Conservation (phyloP, 2,797 vertebrate species). For the Myripristis jacobus region DNA sequence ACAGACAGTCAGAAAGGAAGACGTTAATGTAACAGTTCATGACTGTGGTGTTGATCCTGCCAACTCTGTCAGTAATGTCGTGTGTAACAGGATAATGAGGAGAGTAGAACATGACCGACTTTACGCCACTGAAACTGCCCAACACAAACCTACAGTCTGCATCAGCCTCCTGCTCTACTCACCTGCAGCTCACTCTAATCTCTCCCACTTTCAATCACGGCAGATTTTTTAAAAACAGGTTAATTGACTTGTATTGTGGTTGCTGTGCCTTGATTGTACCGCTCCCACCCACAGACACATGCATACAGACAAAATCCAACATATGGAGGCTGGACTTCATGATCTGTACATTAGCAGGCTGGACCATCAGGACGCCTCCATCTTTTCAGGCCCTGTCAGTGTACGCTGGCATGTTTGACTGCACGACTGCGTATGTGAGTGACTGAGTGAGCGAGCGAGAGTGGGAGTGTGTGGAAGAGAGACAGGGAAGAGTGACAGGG, state of each 20-base stretch:
- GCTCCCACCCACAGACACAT: neutral
- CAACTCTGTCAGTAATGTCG: slow-evolving; percentile 1
- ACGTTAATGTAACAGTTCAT: neutral
- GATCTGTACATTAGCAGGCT: neutral
- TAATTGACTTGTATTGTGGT: neutral
- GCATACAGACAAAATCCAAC: neutral
- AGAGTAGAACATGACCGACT: slow-evolving; percentile 6
- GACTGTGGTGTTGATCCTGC: neutral
- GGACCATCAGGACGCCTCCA: slow-evolving; percentile 8
- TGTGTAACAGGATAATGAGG: slow-evolving; percentile 2
- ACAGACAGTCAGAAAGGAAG: neutral
- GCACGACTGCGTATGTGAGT: neutral
- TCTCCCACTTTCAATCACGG: no score
- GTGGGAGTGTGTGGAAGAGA: slow-evolving; percentile 45
- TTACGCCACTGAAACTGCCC: neutral
- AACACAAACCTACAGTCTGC: neutral
- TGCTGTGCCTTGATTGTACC: neutral
- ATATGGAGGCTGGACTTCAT: no score
- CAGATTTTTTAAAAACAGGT: neutral
- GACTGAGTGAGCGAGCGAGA: slow-evolving; percentile 34
- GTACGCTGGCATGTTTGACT: slow-evolving; percentile 26
- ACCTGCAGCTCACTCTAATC: no score
- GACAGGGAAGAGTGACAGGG: slow-evolving; percentile 66
- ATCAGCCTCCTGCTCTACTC: neutral
- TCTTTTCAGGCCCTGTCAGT: slow-evolving; percentile 26